Percentiles rank a stretch among this genome's conserved stretches.
Conservation (phyloP, 2,888 invertebrate species). For the Portevinia maculata region DNA sequence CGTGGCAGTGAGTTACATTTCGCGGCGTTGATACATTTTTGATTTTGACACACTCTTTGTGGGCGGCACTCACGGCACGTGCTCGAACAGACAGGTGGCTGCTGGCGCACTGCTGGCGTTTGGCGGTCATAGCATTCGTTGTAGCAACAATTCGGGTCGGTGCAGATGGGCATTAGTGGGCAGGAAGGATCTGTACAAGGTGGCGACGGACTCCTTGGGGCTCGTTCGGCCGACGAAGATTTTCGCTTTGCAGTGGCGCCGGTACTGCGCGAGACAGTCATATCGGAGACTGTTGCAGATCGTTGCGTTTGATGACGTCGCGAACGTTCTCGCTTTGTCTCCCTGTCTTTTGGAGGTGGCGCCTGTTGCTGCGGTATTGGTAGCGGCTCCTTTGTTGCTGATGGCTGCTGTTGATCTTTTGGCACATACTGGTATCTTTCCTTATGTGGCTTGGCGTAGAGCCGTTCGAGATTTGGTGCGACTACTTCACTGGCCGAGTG, state of each 20-base stretch:
- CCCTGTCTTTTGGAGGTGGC: constrained; percentile 69
- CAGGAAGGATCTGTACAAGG: constrained; percentile 83
- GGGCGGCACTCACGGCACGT: constrained; percentile 82
- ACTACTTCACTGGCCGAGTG: constrained; percentile 82
- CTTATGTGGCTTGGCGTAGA: constrained; percentile 81
- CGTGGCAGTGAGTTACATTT: constrained; percentile 83
- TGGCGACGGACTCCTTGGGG: constrained; percentile 80
- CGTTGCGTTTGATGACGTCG: constrained; percentile 83
- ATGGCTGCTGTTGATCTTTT: constrained; percentile 77
- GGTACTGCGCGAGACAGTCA: constrained; percentile 79
- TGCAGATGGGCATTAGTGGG: constrained; percentile 82
- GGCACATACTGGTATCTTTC: constrained; percentile 82
- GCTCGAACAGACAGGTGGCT: constrained; percentile 79
- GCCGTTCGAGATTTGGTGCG: constrained; percentile 79
- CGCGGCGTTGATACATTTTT: constrained; percentile 82
- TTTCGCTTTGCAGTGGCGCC: constrained; percentile 79
- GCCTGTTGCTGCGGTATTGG: constrained; percentile 50
- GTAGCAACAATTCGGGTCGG: constrained; percentile 82
- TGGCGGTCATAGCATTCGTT: constrained; percentile 80
- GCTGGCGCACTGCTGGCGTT: constrained; percentile 78
- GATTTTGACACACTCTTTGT: constrained; percentile 81
- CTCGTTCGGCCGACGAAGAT: constrained; percentile 82
- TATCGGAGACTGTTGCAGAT: constrained; percentile 82
- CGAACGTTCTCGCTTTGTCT: constrained; percentile 81
- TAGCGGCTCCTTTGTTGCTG: constrained; percentile 73